Base-by-base conservation (phyloP, 2,113 vertebrate species). In the Callorhinus ursinus region DNA sequence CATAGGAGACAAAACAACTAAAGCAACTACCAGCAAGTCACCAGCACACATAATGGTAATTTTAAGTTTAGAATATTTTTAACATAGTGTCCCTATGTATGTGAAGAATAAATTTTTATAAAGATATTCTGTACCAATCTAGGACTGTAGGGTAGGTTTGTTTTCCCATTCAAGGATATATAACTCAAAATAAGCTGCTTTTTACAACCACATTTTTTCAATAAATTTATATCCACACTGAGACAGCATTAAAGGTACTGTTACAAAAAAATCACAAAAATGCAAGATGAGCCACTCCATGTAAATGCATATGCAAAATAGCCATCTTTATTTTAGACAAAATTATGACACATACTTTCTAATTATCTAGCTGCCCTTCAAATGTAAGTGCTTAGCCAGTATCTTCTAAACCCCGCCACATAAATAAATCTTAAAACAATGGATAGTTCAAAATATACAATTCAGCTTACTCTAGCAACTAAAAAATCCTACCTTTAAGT, bases 91-190 rank as follows among this genome's bases (percentile, higher is more conserved):
- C 55, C 55, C 85, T 95, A 96, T 61, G 18, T 90, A 83, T 96
- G n/a, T 94, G 55, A 90, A 91, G 96, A 31, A 21, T 65, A 65
- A 82, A 42, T 72, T 82, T 98, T 97, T 97, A 95, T 69, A 84
- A 98, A 96, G 95, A 97, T 98, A 98, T 98, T 99, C 98, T 99
- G 99, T 99, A 99, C 98, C 99, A 99, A 99, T 98, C 98, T 98
- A 99, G 98, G 98, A 99, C 98, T 99, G 99, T 98, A 98, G 97
- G 92, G 69, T 98, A 97, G 95, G 55, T 97, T 95, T 93, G 10
- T 80, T 94, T 96, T 93, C 89, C 72, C 81, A 97, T 74, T 93
- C 33, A 90, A 97, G 39, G 77, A 28, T 90, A 24, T 82, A 9
- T 86, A 97, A 97, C 42, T 96, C 83, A 88, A 28, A 96, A 71